Conservation (phyloP, 2,113 vertebrate species). For the Hypocryptadius cinnamomeus region DNA sequence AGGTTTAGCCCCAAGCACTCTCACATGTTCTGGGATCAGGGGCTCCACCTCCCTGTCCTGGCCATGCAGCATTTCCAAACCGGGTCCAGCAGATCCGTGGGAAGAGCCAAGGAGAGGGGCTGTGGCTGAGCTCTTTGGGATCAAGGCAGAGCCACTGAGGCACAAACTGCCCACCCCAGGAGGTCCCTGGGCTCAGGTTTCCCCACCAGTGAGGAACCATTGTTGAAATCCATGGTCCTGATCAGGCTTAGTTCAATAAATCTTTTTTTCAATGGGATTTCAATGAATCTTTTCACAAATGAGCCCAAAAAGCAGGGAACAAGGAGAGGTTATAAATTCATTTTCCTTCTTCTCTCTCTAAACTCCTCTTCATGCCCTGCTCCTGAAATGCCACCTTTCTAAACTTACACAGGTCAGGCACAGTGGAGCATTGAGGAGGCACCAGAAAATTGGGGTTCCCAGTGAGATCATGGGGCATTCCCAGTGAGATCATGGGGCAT, state of each 20-base stretch:
- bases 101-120: neutral
- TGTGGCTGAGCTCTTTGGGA: neutral
- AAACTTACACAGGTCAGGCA: fast-evolving
- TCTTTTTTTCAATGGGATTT: neutral
- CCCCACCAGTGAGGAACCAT: neutral
- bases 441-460: neutral
- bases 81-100: neutral
- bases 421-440: fast-evolving
- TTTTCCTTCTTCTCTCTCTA: neutral
- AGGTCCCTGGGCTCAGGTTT: neutral
- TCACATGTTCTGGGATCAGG: fast-evolving
- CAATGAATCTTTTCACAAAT: neutral
- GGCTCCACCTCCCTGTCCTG: neutral
- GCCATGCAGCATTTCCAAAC: fast-evolving
- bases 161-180: neutral
- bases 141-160: neutral
- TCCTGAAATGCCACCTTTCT: neutral
- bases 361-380: neutral
- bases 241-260: neutral
- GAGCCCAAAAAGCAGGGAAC: neutral
- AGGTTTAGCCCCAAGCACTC: neutral
- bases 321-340: neutral
- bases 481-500: too few species aligned
- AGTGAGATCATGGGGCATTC: neutral
- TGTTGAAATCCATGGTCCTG: neutral